Percentiles rank a stretch among this genome's conserved stretches.
Evolutionary conservation across 1,140 invertebrate species (phyloP).

Genomic region (Ephestia elutella): DNA sequence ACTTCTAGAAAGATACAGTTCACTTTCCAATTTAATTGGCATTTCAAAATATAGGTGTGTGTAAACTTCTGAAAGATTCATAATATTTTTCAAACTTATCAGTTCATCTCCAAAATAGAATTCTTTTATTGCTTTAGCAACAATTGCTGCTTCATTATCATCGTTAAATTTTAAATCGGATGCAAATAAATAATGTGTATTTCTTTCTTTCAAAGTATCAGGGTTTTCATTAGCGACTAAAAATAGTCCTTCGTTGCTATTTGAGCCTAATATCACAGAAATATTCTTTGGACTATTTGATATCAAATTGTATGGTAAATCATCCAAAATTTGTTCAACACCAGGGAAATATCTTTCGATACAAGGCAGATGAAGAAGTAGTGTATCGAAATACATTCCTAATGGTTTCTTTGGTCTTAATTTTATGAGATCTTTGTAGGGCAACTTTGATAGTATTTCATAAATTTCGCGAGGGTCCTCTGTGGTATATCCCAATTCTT

Average conservation of each 20-base stretch:
- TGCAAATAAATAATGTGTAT: slow-evolving; percentile 49
- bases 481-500: slow-evolving; percentile 43
- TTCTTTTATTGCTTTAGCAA: slow-evolving; percentile 33
- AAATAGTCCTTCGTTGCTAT: slow-evolving; percentile 54
- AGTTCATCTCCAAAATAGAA: slow-evolving; percentile 53
- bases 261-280: slow-evolving; percentile 48
- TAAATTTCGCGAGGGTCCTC: slow-evolving; percentile 50
- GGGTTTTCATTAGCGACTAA: slow-evolving; percentile 39
- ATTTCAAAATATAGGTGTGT: slow-evolving; percentile 57
- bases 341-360: slow-evolving; percentile 47
- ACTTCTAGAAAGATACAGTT: slow-evolving; percentile 26
- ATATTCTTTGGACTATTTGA: slow-evolving; percentile 44
- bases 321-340: slow-evolving; percentile 44
- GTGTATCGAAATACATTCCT: slow-evolving; percentile 50
- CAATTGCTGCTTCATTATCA: slow-evolving; percentile 28
- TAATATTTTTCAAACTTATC: slow-evolving; percentile 36
- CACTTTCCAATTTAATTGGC: slow-evolving; percentile 46
- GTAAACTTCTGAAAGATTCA: slow-evolving; percentile 43
- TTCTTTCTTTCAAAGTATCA: slow-evolving; percentile 36
- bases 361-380: slow-evolving; percentile 51
- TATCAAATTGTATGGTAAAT: slow-evolving; percentile 50
- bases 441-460: slow-evolving; percentile 45
- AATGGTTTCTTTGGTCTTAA: slow-evolving; percentile 41
- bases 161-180: slow-evolving; percentile 51
- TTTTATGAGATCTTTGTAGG: slow-evolving; percentile 35